These are phyloP conservation scores for Sepiola atlantica DNA, from an alignment of 2,888 invertebrate species.

Conservation along the genomic window DNA sequence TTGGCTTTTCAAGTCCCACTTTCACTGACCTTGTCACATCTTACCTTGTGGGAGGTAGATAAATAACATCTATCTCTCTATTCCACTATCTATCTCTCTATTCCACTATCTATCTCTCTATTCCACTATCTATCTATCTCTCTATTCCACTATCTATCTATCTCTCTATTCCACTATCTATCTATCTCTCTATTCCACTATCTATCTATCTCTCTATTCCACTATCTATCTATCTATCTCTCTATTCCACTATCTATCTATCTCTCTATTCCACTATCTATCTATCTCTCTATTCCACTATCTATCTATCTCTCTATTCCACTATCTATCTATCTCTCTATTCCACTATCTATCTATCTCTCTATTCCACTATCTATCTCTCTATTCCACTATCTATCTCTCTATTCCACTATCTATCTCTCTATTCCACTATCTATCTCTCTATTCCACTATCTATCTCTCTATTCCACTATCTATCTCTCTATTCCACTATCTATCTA, in stretches of 20 bases:
- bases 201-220: fast-evolving
- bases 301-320: fast-evolving
- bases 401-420: too few relatives aligned
- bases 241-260: fast-evolving
- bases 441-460: neutral
- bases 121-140: neutral
- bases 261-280: fast-evolving
- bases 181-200: neutral
- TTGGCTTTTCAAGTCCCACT: too few relatives aligned
- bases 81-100: fast-evolving
- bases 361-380: neutral
- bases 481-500: neutral
- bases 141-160: neutral
- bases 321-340: fast-evolving
- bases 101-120: neutral
- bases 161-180: too few relatives aligned
- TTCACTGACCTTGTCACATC: too few relatives aligned
- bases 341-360: neutral
- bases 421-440: fast-evolving
- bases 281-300: neutral
- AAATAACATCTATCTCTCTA: fast-evolving
- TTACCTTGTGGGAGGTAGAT: too few relatives aligned
- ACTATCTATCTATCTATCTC: neutral
- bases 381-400: neutral
- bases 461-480: fast-evolving